Conservation (phyloP, 2,888 invertebrate species). For the Phytoseiulus persimilis region DNA sequence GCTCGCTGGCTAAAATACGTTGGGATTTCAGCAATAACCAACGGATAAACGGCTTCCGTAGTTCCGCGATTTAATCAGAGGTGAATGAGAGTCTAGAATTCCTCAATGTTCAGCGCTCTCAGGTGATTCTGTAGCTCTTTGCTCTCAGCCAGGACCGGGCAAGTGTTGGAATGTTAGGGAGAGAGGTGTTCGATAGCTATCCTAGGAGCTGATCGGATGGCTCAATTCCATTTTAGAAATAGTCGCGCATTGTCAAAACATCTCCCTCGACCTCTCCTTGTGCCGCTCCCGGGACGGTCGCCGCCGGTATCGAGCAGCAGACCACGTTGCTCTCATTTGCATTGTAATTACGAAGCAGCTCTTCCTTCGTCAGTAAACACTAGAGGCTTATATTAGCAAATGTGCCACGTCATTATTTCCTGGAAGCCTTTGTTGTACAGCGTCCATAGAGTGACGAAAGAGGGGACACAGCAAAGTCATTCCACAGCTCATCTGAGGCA, state of each 20-base stretch:
- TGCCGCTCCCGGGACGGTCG: not conserved
- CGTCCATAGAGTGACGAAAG: not conserved
- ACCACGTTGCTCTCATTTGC: not conserved
- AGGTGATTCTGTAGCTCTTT: no score
- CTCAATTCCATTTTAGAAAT: not conserved
- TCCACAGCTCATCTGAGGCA: not conserved
- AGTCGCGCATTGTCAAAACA: not conserved
- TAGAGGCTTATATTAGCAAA: not conserved
- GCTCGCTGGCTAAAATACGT: not conserved
- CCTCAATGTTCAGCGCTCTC: no score
- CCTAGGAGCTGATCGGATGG: not conserved
- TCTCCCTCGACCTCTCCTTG: not conserved
- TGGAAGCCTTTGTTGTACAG: not conserved
- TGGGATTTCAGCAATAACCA: not conserved
- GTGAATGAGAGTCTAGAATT: no score
- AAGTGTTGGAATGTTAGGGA: no score
- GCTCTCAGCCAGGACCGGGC: no score
- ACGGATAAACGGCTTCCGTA: no score
- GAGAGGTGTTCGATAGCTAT: no score
- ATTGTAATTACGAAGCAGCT: not conserved
- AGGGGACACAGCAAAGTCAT: not conserved
- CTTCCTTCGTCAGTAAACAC: not conserved
- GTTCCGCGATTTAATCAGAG: no score
- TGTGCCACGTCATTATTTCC: conserved; percentile 5
- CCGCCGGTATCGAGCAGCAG: not conserved